These are phyloP conservation scores for Caenorhabditis virilis DNA, from an alignment of 2,888 invertebrate genomes.

Conservation along the genomic window DNA sequence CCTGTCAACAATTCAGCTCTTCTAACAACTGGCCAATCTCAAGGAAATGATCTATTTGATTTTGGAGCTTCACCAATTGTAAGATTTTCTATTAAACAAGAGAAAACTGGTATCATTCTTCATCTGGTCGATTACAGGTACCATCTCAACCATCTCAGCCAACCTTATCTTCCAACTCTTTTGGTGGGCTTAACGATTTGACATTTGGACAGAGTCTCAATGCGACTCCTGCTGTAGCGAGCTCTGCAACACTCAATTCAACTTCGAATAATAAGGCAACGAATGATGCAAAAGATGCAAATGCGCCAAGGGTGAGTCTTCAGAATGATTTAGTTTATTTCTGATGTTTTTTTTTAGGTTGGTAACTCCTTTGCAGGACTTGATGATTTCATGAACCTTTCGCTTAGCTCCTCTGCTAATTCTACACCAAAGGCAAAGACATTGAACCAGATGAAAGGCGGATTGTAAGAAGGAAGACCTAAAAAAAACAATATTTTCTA, in stretches of 20 bases:
- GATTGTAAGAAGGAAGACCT: too few relatives aligned
- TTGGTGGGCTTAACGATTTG: slow-evolving; percentile 3
- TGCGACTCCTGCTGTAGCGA: background rate
- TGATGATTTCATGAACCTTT: slow-evolving; percentile 31
- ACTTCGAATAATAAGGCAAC: background rate
- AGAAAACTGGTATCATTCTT: background rate
- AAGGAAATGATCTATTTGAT: slow-evolving; percentile 15
- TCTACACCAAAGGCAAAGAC: slow-evolving; percentile 31
- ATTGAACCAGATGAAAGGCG: slow-evolving; percentile 36
- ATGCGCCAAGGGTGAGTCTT: too few relatives aligned
- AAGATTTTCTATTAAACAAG: too few relatives aligned
- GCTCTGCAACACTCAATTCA: too few relatives aligned
- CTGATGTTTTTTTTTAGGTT: too few relatives aligned
- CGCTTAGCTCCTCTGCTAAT: slow-evolving; percentile 10
- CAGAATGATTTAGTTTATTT: too few relatives aligned
- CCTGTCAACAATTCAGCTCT: background rate
- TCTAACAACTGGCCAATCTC: background rate
- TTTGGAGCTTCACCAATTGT: too few relatives aligned
- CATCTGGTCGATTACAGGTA: background rate
- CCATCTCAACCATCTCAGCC: background rate
- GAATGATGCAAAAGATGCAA: background rate
- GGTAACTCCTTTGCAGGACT: slow-evolving; percentile 32
- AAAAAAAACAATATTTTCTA: too few relatives aligned
- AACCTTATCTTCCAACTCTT: background rate
- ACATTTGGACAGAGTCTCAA: background rate